Evolutionary conservation across 2,888 invertebrate species (phyloP).

Genomic region (Encarsia formosa): DNA sequence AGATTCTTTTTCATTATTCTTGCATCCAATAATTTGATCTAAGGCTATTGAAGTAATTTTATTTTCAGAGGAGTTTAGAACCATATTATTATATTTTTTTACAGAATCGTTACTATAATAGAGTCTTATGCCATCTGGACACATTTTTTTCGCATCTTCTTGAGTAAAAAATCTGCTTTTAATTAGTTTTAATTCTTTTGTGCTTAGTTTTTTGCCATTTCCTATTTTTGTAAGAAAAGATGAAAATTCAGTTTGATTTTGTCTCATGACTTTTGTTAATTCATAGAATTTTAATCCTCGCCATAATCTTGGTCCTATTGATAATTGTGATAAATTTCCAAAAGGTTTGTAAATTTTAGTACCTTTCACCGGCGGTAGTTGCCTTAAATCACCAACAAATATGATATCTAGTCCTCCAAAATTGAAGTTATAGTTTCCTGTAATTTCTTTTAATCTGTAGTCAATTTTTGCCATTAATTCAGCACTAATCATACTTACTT

Average conservation of each 20-base stretch:
- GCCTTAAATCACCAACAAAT: slow-evolving; percentile 44
- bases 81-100: slow-evolving; percentile 33
- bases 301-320: slow-evolving; percentile 37
- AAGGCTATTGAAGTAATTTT: slow-evolving; percentile 29
- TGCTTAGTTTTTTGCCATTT: slow-evolving; percentile 30
- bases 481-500: slow-evolving; percentile 43
- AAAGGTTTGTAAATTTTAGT: slow-evolving; percentile 39
- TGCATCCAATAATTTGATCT: slow-evolving; percentile 26
- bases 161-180: slow-evolving; percentile 34
- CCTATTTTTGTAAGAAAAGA: slow-evolving; percentile 40
- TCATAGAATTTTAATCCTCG: slow-evolving; percentile 38
- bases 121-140: slow-evolving; percentile 33
- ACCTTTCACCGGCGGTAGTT: slow-evolving; percentile 40
- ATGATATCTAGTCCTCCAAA: slow-evolving; percentile 44
- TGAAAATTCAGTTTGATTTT: slow-evolving; percentile 40
- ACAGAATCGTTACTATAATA: slow-evolving; percentile 36
- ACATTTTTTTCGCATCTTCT: slow-evolving; percentile 31
- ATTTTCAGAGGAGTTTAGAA: slow-evolving; percentile 16
- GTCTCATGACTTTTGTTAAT: slow-evolving; percentile 40
- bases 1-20: slow-evolving; percentile 21
- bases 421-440: slow-evolving; percentile 36
- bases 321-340: slow-evolving; percentile 30
- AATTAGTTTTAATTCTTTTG: slow-evolving; percentile 32
- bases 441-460: slow-evolving; percentile 41
- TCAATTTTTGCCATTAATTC: slow-evolving; percentile 38